Evolutionary conservation across 2,113 vertebrate genomes (phyloP).

Genomic region (Periophthalmodon schlosseri): DNA sequence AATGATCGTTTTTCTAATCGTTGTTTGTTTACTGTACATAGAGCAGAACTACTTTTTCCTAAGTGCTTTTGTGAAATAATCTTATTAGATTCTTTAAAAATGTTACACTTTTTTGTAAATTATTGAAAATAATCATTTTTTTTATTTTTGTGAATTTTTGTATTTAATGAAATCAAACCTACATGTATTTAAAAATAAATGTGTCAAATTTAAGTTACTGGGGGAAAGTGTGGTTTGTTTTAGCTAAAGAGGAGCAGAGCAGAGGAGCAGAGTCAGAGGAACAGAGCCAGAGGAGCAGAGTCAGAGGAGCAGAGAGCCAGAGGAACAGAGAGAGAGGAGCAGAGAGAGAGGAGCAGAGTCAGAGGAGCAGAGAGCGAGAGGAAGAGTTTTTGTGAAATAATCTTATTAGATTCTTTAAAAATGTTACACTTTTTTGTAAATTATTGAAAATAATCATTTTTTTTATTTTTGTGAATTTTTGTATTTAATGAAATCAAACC

Average conservation of each 20-base stretch:
- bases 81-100: not conserved
- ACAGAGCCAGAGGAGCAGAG: too few species aligned
- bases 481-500: not conserved
- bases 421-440: not conserved
- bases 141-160: not conserved
- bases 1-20: not conserved
- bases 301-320: too few species aligned
- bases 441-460: not conserved
- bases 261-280: too few species aligned
- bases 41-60: not conserved
- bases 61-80: not conserved
- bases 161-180: not conserved
- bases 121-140: not conserved
- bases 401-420: not conserved
- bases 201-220: not conserved
- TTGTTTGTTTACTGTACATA: not conserved
- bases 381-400: not conserved
- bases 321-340: too few species aligned
- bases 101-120: not conserved
- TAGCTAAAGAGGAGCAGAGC: too few species aligned
- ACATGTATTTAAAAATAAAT: conserved; percentile 1
- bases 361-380: too few species aligned
- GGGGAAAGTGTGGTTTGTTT: not conserved
- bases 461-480: not conserved
- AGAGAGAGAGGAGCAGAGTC: too few species aligned